Percentiles rank a stretch among this genome's conserved stretches.
Conservation (phyloP, 2,797 vertebrate species). For the Sebastes wilsoni region DNA sequence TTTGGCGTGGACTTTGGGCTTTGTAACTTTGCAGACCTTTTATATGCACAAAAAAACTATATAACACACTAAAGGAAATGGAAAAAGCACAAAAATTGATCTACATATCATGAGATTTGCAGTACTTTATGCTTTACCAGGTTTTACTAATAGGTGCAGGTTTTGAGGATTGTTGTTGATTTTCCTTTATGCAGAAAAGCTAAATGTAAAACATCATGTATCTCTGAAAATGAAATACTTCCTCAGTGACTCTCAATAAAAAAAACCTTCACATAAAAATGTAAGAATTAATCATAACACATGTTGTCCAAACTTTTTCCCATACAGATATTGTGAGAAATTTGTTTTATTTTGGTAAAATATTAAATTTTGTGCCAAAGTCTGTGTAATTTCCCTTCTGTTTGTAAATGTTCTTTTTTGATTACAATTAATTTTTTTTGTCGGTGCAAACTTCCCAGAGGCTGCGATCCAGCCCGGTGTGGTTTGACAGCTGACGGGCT, state of each 20-base stretch:
- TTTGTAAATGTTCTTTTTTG: conserved; percentile 15
- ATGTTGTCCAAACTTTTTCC: neutral
- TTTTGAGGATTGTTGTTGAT: neutral
- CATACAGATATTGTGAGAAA: neutral
- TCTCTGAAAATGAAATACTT: neutral
- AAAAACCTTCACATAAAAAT: neutral
- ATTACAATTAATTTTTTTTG: neutral
- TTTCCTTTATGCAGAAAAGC: neutral
- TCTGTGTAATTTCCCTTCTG: neutral
- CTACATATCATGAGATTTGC: neutral
- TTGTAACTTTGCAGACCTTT: too few relatives aligned
- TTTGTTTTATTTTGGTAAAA: neutral
- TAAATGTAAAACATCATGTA: neutral
- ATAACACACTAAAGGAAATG: too few relatives aligned
- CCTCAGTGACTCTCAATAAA: neutral
- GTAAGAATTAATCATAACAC: neutral
- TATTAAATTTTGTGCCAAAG: neutral
- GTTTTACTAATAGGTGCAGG: neutral
- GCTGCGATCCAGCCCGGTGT: neutral
- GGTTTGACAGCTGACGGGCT: conserved; percentile 29
- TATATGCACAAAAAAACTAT: too few relatives aligned
- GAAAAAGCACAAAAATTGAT: too few relatives aligned
- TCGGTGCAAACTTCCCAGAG: conserved; percentile 2
- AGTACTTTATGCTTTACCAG: neutral
- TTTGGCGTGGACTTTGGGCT: too few relatives aligned